Conservation (phyloP, 2,113 vertebrate species). For the Vombatus ursinus region DNA sequence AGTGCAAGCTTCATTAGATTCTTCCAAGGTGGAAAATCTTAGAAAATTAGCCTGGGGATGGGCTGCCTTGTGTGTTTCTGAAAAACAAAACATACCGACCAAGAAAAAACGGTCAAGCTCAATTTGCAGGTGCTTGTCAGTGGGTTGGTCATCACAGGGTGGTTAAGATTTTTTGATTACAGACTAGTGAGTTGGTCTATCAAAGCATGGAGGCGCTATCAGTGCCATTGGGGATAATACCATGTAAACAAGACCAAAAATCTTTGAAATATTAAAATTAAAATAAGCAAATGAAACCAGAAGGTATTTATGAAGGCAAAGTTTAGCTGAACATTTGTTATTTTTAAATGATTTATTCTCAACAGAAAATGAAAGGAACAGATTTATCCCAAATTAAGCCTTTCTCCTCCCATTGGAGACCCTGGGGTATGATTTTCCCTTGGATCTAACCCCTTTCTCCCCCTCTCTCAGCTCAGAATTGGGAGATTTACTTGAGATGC, state of each 20-base stretch:
- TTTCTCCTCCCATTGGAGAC: background rate
- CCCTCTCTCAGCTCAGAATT: background rate
- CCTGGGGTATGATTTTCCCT: background rate
- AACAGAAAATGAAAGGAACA: background rate
- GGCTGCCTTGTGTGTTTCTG: background rate
- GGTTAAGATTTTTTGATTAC: background rate
- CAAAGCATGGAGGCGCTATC: background rate
- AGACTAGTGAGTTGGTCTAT: background rate
- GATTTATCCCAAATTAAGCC: background rate
- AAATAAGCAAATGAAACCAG: background rate
- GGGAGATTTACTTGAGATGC: background rate
- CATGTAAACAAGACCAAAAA: background rate
- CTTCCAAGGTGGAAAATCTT: background rate
- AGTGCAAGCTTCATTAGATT: background rate
- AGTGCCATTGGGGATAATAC: background rate
- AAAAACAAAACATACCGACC: background rate
- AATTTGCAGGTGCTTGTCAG: background rate
- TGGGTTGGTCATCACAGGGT: background rate
- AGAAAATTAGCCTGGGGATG: background rate
- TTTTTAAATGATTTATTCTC: background rate
- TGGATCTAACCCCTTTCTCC: background rate
- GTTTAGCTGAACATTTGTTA: background rate
- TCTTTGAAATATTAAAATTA: background rate
- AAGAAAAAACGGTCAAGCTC: background rate
- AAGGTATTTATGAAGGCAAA: background rate